Evolutionary conservation across 1,140 invertebrate genomes (phyloP).

Genomic region (Cotesia vestalis): DNA sequence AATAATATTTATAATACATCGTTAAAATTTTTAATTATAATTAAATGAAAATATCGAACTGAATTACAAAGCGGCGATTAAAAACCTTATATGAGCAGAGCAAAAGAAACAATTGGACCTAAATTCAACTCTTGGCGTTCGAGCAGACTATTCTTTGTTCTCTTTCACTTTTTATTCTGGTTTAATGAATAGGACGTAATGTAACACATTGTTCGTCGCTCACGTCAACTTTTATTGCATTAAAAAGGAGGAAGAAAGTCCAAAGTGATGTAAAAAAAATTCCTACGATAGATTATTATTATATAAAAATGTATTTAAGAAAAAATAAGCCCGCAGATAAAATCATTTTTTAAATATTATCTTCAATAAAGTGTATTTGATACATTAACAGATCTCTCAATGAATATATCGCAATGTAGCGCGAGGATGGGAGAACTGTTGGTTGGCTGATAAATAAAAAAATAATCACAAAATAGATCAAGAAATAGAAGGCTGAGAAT

Average conservation of each 20-base stretch:
- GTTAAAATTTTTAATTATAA: no score
- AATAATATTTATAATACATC: no score
- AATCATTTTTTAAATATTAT: not conserved
- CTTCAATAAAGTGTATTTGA: no score
- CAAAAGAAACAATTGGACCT: constrained; percentile 50
- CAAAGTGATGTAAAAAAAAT: no score
- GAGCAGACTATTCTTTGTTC: constrained; percentile 11
- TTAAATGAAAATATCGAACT: no score
- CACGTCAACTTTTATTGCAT: constrained; percentile 33
- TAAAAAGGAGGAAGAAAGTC: constrained; percentile 15
- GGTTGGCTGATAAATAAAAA: no score
- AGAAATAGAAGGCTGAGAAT: not conserved
- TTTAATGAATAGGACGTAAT: constrained; percentile 35
- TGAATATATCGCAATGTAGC: not conserved
- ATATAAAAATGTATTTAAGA: no score
- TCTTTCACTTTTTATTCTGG: constrained; percentile 32
- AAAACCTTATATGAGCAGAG: no score
- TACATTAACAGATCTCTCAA: no score
- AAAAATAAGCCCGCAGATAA: no score
- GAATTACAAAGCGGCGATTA: not conserved
- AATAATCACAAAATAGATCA: no score
- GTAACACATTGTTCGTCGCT: constrained; percentile 34
- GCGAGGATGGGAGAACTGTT: not conserved
- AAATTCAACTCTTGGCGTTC: constrained; percentile 28
- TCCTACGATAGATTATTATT: no score